These are phyloP conservation scores for Enteromius mattozi DNA, from an alignment of 2,797 vertebrate genomes.

Conservation along the genomic window DNA sequence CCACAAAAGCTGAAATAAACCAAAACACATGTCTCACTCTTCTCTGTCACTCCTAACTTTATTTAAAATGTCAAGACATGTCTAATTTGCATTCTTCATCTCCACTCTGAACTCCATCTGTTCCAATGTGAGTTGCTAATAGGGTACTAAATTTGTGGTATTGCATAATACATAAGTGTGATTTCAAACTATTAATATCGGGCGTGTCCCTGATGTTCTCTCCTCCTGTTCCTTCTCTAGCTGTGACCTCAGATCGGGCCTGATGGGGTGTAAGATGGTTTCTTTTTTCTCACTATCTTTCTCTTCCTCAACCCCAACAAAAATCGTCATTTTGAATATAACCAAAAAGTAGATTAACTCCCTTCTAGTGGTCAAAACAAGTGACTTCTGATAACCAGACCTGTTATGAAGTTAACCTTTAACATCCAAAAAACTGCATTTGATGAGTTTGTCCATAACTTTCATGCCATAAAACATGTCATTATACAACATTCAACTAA, in stretches of 20 bases:
- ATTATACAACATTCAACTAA: background rate
- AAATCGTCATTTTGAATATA: constrained; percentile 24
- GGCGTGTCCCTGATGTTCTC: constrained; percentile 59
- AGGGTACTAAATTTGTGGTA: constrained; percentile 36
- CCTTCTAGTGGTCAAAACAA: constrained; percentile 32
- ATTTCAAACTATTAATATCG: constrained; percentile 37
- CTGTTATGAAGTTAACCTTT: constrained; percentile 52
- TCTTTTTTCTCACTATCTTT: constrained; percentile 56
- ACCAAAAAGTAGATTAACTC: constrained; percentile 50
- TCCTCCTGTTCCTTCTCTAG: constrained; percentile 70
- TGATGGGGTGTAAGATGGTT: constrained; percentile 69
- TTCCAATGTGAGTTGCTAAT: constrained; percentile 27
- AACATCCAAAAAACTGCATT: constrained; percentile 37
- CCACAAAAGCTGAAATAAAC: background rate
- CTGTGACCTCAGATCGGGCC: constrained; percentile 70
- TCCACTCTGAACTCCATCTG: constrained; percentile 5
- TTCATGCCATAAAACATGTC: background rate
- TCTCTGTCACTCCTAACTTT: background rate
- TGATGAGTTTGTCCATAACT: constrained; percentile 40
- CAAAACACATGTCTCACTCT: background rate
- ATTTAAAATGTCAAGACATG: background rate
- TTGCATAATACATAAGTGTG: constrained; percentile 27
- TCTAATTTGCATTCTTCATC: constrained; percentile 17
- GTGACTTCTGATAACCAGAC: constrained; percentile 38
- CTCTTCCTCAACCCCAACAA: constrained; percentile 23